Conservation (phyloP, 1,140 invertebrate genomes). For the Megalopta genalis region DNA sequence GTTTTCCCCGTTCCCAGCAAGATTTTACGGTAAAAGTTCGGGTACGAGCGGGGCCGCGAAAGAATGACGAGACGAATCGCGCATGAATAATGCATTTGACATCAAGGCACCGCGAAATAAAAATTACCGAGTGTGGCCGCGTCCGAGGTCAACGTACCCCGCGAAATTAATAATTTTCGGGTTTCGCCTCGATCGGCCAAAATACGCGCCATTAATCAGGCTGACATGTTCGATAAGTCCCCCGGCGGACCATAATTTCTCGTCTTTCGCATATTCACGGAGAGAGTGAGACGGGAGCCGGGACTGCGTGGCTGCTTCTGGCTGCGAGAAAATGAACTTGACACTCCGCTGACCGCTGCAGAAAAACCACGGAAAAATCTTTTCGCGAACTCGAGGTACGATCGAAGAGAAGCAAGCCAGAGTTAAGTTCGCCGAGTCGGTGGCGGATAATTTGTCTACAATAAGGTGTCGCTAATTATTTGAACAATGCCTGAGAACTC, state of each 20-base stretch:
- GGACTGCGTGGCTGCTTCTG: background rate
- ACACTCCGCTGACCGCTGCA: too few relatives aligned
- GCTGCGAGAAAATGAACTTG: slow-evolving; percentile 16
- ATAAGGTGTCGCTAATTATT: too few relatives aligned
- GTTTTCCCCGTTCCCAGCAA: background rate
- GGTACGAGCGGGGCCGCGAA: slow-evolving; percentile 57
- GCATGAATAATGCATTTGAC: slow-evolving; percentile 71
- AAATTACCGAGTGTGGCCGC: slow-evolving; percentile 50
- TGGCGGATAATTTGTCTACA: too few relatives aligned
- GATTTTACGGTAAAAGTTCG: slow-evolving; percentile 45
- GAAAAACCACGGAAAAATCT: too few relatives aligned
- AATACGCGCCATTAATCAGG: slow-evolving; percentile 57
- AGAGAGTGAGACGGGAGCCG: background rate
- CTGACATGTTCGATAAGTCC: slow-evolving; percentile 29
- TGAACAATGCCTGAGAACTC: too few relatives aligned
- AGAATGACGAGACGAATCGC: slow-evolving; percentile 63
- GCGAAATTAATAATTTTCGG: slow-evolving; percentile 61
- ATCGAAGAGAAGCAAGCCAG: background rate
- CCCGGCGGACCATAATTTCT: slow-evolving; percentile 20
- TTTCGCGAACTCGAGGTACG: background rate
- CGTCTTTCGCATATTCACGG: slow-evolving; percentile 11
- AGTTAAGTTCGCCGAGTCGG: too few relatives aligned
- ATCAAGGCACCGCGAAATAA: slow-evolving; percentile 61
- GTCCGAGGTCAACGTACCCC: slow-evolving; percentile 49
- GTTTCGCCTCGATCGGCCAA: slow-evolving; percentile 37